Percentiles rank a stretch among this genome's conserved stretches.
Conservation (phyloP, 2,113 vertebrate genomes). For the Callospermophilus lateralis region DNA sequence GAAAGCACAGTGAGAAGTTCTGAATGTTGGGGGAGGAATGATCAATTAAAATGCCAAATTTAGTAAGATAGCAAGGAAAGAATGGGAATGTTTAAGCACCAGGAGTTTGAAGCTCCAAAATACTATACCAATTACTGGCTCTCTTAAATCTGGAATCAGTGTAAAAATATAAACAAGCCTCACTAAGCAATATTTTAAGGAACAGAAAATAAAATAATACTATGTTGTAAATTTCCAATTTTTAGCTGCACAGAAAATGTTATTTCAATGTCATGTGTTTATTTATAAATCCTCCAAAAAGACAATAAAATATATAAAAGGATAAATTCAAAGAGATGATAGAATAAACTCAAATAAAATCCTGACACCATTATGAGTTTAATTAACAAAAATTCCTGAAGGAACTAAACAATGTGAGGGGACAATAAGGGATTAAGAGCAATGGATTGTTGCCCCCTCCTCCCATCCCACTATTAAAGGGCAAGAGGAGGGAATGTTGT, state of each 20-base stretch:
- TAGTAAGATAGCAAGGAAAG: not conserved
- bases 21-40: not conserved
- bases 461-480: not conserved
- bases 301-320: not conserved
- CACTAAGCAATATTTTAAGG: not conserved
- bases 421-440: not conserved
- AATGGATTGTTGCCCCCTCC: accelerated
- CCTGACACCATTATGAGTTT: not conserved
- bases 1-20: not conserved
- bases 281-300: not conserved
- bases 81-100: not conserved
- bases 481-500: not conserved
- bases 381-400: not conserved
- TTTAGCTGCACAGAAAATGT: not conserved
- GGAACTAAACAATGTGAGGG: not conserved
- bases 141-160: not conserved
- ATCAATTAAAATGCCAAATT: not conserved
- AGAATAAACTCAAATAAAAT: not conserved
- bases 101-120: not conserved
- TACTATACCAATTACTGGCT: not conserved
- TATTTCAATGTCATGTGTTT: not conserved
- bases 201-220: not conserved
- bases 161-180: not conserved
- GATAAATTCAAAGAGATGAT: not conserved
- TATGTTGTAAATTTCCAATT: not conserved